Percentiles rank a stretch among this genome's conserved stretches.
These are phyloP conservation scores for Choristoneura fumiferana DNA, from an alignment of 1,140 invertebrate genomes.

Conservation along the genomic window DNA sequence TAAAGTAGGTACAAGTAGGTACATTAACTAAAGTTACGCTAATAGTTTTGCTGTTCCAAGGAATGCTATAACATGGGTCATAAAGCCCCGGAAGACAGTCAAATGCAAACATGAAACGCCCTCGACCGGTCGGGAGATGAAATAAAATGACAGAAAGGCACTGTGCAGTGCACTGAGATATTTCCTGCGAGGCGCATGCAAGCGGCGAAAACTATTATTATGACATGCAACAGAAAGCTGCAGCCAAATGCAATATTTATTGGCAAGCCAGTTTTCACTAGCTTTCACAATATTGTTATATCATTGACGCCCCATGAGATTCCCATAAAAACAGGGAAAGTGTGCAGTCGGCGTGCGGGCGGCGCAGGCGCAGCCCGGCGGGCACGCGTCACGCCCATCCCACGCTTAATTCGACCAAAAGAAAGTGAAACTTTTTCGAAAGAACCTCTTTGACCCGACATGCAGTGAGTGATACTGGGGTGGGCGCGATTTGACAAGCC, in stretches of 20 bases:
- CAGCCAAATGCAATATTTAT: conserved; percentile 3
- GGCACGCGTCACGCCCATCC: conserved; percentile 58
- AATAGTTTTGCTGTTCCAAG: too few relatives aligned
- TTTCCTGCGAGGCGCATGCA: background rate
- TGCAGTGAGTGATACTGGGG: background rate
- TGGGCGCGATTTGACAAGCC: conserved; percentile 11
- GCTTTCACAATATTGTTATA: conserved; percentile 58
- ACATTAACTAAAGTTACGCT: too few relatives aligned
- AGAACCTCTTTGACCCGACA: conserved; percentile 6
- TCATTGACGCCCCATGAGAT: conserved; percentile 47
- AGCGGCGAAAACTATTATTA: background rate
- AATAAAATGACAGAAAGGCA: background rate
- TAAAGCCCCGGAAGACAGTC: background rate
- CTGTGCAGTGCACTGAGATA: background rate
- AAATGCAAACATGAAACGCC: background rate
- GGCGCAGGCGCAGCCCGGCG: conserved; percentile 43
- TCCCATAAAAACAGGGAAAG: conserved; percentile 74
- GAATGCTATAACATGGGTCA: background rate
- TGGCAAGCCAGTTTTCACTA: conserved; percentile 25
- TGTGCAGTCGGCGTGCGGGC: conserved; percentile 53
- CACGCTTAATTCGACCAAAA: conserved; percentile 37
- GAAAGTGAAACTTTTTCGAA: conserved; percentile 57
- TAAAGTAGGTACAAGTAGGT: too few relatives aligned
- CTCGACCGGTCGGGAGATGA: background rate
- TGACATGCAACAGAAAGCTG: background rate